Evolutionary conservation across 2,888 invertebrate species (phyloP).

Genomic region (Cenopis cana): DNA sequence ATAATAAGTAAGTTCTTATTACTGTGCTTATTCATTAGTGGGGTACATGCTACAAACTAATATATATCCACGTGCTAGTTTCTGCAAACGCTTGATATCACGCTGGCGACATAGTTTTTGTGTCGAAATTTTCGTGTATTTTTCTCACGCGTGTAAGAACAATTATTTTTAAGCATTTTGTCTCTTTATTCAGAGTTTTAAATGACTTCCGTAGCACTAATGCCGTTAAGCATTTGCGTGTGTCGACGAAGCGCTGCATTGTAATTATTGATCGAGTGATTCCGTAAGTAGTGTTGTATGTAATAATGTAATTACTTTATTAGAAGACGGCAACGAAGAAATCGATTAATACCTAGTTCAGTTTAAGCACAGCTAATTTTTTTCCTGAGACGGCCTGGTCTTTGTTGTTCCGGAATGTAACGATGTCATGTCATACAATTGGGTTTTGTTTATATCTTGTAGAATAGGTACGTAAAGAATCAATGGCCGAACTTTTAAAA

Average conservation of each 20-base stretch:
- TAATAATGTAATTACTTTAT: constrained; percentile 28
- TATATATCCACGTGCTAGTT: constrained; percentile 28
- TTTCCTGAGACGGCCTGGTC: not conserved
- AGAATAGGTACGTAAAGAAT: constrained; percentile 1
- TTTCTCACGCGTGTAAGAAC: constrained; percentile 26
- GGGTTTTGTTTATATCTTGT: not conserved
- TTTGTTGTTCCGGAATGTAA: not conserved
- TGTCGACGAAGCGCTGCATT: constrained; percentile 20
- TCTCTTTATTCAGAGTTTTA: constrained; percentile 25
- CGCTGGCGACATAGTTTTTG: constrained; percentile 30
- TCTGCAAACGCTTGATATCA: constrained; percentile 29
- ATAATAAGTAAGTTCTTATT: not conserved
- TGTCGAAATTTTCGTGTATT: constrained; percentile 39
- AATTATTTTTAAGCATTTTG: not conserved
- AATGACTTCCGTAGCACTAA: constrained; percentile 29
- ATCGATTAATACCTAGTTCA: constrained; percentile 2
- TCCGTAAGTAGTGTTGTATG: constrained; percentile 24
- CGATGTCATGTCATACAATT: not conserved
- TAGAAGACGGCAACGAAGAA: constrained; percentile 31
- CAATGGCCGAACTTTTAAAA: constrained; percentile 26
- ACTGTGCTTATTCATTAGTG: not conserved
- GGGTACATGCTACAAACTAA: constrained; percentile 4
- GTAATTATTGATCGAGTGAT: constrained; percentile 32
- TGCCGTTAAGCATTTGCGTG: constrained; percentile 21
- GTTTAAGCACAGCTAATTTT: not conserved